Base-by-base conservation (phyloP, 2,888 invertebrate genomes). In the Himalopsyche anomala region DNA sequence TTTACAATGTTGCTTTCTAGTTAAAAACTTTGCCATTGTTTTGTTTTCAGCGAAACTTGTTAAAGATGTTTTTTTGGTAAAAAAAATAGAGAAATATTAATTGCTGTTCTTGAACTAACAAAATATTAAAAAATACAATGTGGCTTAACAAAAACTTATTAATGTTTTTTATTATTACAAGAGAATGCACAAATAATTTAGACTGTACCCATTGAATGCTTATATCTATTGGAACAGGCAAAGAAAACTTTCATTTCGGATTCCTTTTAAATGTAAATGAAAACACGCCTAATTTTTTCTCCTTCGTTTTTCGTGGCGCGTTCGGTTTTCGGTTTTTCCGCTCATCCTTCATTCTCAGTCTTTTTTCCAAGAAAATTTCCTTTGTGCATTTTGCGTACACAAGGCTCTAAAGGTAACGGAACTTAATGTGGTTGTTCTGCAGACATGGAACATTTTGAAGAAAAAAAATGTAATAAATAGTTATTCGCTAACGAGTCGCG, bases 191-290 rank as follows among this genome's bases (percentile, higher is more conserved):
- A 11, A 62, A 62, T 62, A 19, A 5, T 19, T 28, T 19, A 62
- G 28, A 62, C 62, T 19, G 28, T 62, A 62, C 19, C 62, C 62
- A 62, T 62, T 62, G 4, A 62, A 62, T 62, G 62, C 62, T 62
- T 62, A 62, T 62, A 62, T 62, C 62, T 62, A 62, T 62, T 62
- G 62, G 62, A 62, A 62, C 62, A 80, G 80, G 83, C 56, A 54
- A 82, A 85, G 85, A 56, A 86, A 86, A 81, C 80, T 80, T 84
- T 86, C 86, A 81, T 86, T 84, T 62, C 17, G 62, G 62, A 82
- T 85, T 85, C 86, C 88, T 88, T 88, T 87, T 85, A 88, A 85
- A 88, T 88, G 87, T 84, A 88, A 88, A 88, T 87, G 87, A 87
- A 88, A 87, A 88, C 83, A 82, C 83, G 84, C 80, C 87, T 87